phyloP scores from a whole-genome alignment of 2,113 vertebrate genomes.

The Hiodon alosoides region DNA sequence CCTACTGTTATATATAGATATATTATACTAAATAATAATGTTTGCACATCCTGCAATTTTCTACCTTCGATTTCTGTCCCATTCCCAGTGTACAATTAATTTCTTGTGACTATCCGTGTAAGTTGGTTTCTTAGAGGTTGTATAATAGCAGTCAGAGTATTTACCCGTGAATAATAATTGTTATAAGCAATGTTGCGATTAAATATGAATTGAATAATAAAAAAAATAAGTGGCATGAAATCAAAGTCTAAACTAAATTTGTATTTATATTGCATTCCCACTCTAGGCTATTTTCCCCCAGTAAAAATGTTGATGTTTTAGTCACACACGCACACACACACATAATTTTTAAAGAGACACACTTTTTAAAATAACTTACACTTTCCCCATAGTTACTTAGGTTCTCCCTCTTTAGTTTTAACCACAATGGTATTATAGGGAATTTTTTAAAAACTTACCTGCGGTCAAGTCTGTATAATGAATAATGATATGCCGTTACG shows the following conservation, averaged over 20 bases:
- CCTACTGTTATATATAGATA: neutral
- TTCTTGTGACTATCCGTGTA: neutral
- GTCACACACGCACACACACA: neutral
- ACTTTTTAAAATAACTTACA: no score
- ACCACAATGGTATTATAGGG: no score
- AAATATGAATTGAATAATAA: slow-evolving; percentile 38
- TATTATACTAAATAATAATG: neutral
- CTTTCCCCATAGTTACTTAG: no score
- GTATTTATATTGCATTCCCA: neutral
- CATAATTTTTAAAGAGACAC: no score
- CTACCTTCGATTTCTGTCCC: neutral
- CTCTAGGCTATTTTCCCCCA: neutral
- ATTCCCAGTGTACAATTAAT: neutral
- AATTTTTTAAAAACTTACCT: no score
- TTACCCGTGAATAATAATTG: slow-evolving; percentile 31
- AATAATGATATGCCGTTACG: no score
- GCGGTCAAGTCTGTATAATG: no score
- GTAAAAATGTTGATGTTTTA: neutral
- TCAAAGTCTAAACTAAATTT: neutral
- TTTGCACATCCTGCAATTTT: neutral
- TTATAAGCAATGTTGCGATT: slow-evolving; percentile 35
- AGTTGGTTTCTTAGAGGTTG: slow-evolving; percentile 22
- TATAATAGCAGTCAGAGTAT: slow-evolving; percentile 27
- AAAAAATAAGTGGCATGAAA: slow-evolving; percentile 23
- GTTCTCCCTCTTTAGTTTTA: no score